Evolutionary conservation across 2,797 vertebrate genomes (phyloP).

Genomic region (Emys orbicularis): DNA sequence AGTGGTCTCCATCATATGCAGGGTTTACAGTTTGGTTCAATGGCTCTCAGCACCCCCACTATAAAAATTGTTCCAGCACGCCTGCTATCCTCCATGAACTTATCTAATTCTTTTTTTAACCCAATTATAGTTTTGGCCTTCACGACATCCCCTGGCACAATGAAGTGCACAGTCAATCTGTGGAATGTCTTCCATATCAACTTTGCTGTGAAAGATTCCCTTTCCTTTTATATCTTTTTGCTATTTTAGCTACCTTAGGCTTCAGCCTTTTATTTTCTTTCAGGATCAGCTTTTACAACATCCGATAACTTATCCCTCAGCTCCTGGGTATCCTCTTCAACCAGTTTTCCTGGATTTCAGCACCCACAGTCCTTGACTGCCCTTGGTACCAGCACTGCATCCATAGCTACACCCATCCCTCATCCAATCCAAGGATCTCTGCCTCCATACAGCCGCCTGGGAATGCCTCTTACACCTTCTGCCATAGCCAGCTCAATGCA

Average conservation of each 20-base stretch:
- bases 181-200: not conserved
- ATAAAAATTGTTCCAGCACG: too few species aligned
- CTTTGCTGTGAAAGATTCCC: fast-evolving
- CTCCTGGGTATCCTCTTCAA: constrained; percentile 95
- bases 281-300: constrained; percentile 96
- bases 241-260: not conserved
- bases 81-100: not conserved
- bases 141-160: not conserved
- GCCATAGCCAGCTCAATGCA: constrained; percentile 94
- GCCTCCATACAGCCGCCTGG: constrained; percentile 93
- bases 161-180: not conserved
- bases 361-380: constrained; percentile 93
- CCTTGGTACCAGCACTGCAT: constrained; percentile 87
- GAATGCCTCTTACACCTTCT: constrained; percentile 93
- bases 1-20: too few species aligned
- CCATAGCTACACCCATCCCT: constrained; percentile 89
- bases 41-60: too few species aligned
- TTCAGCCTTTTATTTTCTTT: constrained; percentile 26
- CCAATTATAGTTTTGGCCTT: not conserved
- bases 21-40: too few species aligned
- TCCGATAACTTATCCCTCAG: constrained; percentile 97
- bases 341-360: constrained; percentile 95
- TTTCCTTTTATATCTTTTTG: not conserved
- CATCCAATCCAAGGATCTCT: constrained; percentile 97
- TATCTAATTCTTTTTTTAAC: not conserved